Conservation (phyloP, 35 echinoderm and acorn worm species). For the Apostichopus californicus region DNA sequence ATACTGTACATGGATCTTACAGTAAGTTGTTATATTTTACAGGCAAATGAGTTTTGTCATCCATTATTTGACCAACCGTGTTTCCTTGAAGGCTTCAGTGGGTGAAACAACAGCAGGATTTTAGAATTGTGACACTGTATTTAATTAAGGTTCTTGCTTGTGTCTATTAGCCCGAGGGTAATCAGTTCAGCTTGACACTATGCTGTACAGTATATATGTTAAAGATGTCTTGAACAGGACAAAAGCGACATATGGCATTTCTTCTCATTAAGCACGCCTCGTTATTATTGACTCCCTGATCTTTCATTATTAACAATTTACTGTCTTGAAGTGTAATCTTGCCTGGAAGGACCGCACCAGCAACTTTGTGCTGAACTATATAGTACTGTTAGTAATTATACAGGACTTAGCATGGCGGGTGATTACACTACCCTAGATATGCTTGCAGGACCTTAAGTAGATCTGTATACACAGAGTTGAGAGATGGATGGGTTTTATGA, state of each 20-base stretch:
- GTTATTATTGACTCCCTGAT: neutral
- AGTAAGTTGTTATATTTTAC: no score
- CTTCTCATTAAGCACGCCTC: neutral
- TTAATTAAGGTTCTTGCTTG: neutral
- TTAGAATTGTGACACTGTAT: neutral
- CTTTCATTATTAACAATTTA: constrained; percentile 1
- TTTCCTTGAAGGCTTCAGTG: no score
- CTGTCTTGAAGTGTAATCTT: neutral
- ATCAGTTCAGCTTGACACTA: neutral
- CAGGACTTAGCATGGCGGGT: neutral
- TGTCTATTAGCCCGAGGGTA: neutral
- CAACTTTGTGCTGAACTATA: neutral
- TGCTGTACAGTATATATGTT: neutral
- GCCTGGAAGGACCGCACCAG: neutral
- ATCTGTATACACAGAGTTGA: neutral
- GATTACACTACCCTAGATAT: neutral
- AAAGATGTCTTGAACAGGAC: neutral
- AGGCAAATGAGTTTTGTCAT: no score
- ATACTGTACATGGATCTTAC: no score
- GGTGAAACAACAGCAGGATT: no score
- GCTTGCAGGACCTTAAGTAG: neutral
- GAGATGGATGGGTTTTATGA: neutral
- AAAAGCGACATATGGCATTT: neutral
- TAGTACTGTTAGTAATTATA: neutral
- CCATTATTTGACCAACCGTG: no score